Conservation (phyloP, 2,888 invertebrate genomes). For the Hoplodrina blanda region DNA sequence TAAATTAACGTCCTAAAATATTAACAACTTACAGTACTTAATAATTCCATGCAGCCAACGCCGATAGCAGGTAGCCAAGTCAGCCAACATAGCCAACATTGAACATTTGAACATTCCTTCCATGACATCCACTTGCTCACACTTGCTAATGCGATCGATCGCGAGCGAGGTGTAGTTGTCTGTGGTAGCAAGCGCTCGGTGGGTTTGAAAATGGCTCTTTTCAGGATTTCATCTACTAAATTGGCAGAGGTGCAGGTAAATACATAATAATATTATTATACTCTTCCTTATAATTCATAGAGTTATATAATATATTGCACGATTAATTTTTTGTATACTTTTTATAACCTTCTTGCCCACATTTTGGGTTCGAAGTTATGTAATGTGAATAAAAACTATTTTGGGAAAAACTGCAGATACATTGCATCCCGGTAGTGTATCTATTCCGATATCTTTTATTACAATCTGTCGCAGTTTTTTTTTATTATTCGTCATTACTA, state of each 20-base stretch:
- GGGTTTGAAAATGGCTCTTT: slow-evolving; percentile 91
- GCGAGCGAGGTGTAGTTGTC: slow-evolving; percentile 75
- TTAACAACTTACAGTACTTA: not conserved
- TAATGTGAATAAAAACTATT: slow-evolving; percentile 79
- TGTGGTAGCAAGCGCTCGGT: slow-evolving; percentile 81
- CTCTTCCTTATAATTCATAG: slow-evolving; percentile 7
- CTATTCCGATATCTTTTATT: slow-evolving; percentile 11
- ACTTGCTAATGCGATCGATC: slow-evolving; percentile 83
- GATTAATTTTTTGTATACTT: slow-evolving; percentile 25
- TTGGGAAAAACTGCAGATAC: slow-evolving; percentile 61
- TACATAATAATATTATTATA: slow-evolving; percentile 40
- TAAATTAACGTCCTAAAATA: not conserved
- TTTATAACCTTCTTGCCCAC: slow-evolving; percentile 76
- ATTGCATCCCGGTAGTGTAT: slow-evolving; percentile 23
- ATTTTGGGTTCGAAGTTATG: slow-evolving; percentile 77
- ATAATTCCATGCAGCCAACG: not conserved
- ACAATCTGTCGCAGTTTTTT: not conserved
- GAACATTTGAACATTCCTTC: slow-evolving; percentile 40
- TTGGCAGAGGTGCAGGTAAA: slow-evolving; percentile 92
- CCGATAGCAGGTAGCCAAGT: not conserved
- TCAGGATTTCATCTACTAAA: slow-evolving; percentile 92
- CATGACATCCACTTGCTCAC: slow-evolving; percentile 39
- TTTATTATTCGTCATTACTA: slow-evolving; percentile 14
- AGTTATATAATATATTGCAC: slow-evolving; percentile 5
- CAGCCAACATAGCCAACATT: slow-evolving; percentile 23